Percentiles rank a stretch among this genome's conserved stretches.
These are phyloP conservation scores for Plebejus anna DNA, from an alignment of 2,888 invertebrate species.

Conservation along the genomic window DNA sequence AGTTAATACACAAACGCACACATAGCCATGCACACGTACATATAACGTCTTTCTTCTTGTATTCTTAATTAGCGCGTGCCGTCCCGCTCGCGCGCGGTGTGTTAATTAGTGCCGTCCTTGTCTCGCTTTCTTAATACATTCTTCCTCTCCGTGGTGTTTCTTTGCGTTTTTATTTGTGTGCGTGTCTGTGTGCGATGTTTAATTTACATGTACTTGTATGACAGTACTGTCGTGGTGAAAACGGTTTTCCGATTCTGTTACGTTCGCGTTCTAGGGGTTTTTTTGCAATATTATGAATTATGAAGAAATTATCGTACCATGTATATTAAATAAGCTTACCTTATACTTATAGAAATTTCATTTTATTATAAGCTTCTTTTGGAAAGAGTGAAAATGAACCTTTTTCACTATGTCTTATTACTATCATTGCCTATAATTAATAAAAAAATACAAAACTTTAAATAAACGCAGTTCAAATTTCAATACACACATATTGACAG, in stretches of 20 bases:
- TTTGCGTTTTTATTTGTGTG: slow-evolving; percentile 80
- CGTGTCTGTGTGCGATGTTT: slow-evolving; percentile 79
- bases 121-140: slow-evolving; percentile 81
- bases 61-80: slow-evolving; percentile 83
- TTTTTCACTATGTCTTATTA: too few species aligned
- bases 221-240: slow-evolving; percentile 54
- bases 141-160: slow-evolving; percentile 79
- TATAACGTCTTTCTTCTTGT: slow-evolving; percentile 82
- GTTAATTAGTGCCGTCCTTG: slow-evolving; percentile 75
- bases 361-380: too few species aligned
- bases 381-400: too few species aligned
- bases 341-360: too few species aligned
- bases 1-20: slow-evolving; percentile 70
- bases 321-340: neutral
- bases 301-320: neutral
- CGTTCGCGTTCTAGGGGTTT: neutral
- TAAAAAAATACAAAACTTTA: too few species aligned
- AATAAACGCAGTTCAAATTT: too few species aligned
- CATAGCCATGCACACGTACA: slow-evolving; percentile 56
- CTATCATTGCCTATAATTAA: too few species aligned
- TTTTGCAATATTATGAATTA: neutral
- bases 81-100: slow-evolving; percentile 66
- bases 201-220: slow-evolving; percentile 80
- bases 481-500: too few species aligned
- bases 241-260: slow-evolving; percentile 15